Percentiles rank a stretch among this genome's conserved stretches.
phyloP scores from a whole-genome alignment of 2,113 vertebrate species.

The Boulengeromyrus knoepffleri region DNA sequence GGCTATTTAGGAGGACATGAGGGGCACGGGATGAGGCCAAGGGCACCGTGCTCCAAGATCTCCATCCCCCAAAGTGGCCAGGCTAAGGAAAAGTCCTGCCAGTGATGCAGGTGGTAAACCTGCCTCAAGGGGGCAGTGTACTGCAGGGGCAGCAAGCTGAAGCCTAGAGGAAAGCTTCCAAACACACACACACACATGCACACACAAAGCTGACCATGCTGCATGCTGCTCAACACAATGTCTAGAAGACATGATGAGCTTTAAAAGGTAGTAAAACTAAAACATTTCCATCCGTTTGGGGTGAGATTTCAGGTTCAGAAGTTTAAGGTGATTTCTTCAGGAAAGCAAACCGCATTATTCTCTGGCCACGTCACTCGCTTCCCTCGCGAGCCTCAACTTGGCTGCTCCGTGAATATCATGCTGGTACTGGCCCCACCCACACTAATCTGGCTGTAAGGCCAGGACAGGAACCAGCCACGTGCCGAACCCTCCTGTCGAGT shows the following conservation, averaged over 20 bases:
- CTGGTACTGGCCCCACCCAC: background rate
- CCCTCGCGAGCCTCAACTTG: background rate
- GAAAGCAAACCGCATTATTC: background rate
- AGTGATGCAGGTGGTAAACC: background rate
- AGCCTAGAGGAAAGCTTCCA: background rate
- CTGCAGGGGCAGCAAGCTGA: background rate
- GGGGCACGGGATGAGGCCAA: background rate
- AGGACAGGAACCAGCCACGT: background rate
- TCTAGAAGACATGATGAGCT: background rate
- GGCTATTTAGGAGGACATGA: background rate
- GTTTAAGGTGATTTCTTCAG: background rate
- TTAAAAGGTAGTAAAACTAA: background rate
- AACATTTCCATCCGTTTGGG: background rate
- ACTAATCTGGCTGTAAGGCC: background rate
- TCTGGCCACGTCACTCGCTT: background rate
- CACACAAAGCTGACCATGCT: background rate
- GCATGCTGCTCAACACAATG: background rate
- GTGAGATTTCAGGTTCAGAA: background rate
- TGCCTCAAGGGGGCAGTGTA: background rate
- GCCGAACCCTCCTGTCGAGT: too few relatives aligned
- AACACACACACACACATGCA: background rate
- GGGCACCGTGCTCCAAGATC: background rate
- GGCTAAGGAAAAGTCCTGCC: background rate
- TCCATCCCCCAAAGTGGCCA: background rate
- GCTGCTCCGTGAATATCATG: background rate